These are phyloP conservation scores for Rattus norvegicus DNA, from an alignment of 2,113 vertebrate species.

Conservation along the genomic window GRCr8 NC_086020.1:218536001-218536500, in stretches of 20 bases:
- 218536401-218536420: neutral
- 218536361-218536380: neutral
- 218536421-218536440: neutral
- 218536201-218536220: neutral
- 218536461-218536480: neutral
- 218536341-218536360: conserved; percentile 72
- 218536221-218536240: neutral
- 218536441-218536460: conserved; percentile 13
- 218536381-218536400: neutral
- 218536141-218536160: neutral
- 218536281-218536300: neutral
- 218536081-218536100: neutral
- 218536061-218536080: neutral
- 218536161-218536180: neutral
- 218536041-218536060: neutral
- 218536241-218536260: neutral
- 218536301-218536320: neutral
- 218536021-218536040: neutral
- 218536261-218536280: neutral
- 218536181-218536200: neutral
- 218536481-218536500: neutral
- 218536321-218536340: neutral
- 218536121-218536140: neutral
- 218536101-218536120: neutral
- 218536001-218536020: neutral